Percentiles rank a stretch among this genome's conserved stretches.
These are phyloP conservation scores for Euura saliciscinereae DNA, from an alignment of 1,140 invertebrate species.

Conservation along the genomic window DNA sequence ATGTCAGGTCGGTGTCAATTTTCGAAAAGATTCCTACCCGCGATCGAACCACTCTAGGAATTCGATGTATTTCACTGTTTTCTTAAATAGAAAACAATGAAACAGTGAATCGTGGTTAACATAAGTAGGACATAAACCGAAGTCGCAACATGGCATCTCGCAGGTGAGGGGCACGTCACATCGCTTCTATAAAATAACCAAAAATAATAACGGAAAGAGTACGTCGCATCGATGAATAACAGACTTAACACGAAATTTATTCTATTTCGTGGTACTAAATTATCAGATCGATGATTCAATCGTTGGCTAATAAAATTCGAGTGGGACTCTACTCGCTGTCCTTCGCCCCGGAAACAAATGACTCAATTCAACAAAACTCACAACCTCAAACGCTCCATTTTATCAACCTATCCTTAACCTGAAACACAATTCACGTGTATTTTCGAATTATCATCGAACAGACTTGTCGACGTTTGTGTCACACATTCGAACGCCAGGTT, in stretches of 20 bases:
- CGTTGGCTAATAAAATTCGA: too few species aligned
- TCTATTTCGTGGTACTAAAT: too few species aligned
- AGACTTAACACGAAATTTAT: too few species aligned
- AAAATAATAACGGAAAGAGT: neutral
- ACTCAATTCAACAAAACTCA: neutral
- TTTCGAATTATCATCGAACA: too few species aligned
- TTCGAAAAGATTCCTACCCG: constrained; percentile 23
- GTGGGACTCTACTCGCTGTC: neutral
- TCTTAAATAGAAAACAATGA: constrained; percentile 37
- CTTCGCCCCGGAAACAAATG: too few species aligned
- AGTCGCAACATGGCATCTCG: constrained; percentile 57
- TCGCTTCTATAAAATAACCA: constrained; percentile 25
- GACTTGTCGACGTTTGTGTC: too few species aligned
- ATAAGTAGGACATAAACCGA: constrained; percentile 41
- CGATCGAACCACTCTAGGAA: constrained; percentile 25
- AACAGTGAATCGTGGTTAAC: constrained; percentile 40
- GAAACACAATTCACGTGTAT: neutral
- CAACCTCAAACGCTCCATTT: neutral
- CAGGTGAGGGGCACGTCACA: constrained; percentile 51
- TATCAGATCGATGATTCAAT: too few species aligned
- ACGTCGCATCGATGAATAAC: neutral
- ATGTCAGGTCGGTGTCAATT: constrained; percentile 21
- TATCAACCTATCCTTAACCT: neutral
- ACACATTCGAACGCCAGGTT: too few species aligned
- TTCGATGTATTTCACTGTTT: constrained; percentile 7